A percentile compares a stretch with the other conserved stretches of the same genome.
phyloP scores from a whole-genome alignment of 1,140 invertebrate genomes.

The Solen grandis region DNA sequence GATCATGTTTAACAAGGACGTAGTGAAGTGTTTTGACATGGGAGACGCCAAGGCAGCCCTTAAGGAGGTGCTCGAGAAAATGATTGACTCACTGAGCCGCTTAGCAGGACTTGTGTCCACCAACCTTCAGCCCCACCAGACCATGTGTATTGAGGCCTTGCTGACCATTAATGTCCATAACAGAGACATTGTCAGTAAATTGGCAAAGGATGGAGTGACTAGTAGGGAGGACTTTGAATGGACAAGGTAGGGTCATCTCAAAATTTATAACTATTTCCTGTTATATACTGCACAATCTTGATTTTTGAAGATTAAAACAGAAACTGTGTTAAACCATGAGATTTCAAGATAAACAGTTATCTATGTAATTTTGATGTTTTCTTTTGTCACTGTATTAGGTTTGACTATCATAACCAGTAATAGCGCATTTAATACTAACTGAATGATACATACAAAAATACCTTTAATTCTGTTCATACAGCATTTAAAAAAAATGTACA shows the following conservation, averaged over 20 bases:
- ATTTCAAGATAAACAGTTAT: no score
- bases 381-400: no score
- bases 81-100: slow-evolving; percentile 70
- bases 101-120: slow-evolving; percentile 75
- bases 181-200: slow-evolving; percentile 88
- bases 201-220: slow-evolving; percentile 84
- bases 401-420: no score
- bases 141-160: slow-evolving; percentile 86
- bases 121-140: slow-evolving; percentile 70
- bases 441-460: no score
- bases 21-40: slow-evolving; percentile 70
- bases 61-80: slow-evolving; percentile 66
- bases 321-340: no score
- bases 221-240: slow-evolving; percentile 80
- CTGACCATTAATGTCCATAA: slow-evolving; percentile 94
- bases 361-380: no score
- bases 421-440: no score
- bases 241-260: slow-evolving; percentile 67
- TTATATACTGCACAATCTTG: no score
- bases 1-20: slow-evolving; percentile 80
- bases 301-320: no score
- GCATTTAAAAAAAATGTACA: no score
- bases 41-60: slow-evolving; percentile 59
- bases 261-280: no score
- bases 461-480: no score